Evolutionary conservation across 2,888 invertebrate genomes (phyloP).

Genomic region (Coenonympha glycerion): DNA sequence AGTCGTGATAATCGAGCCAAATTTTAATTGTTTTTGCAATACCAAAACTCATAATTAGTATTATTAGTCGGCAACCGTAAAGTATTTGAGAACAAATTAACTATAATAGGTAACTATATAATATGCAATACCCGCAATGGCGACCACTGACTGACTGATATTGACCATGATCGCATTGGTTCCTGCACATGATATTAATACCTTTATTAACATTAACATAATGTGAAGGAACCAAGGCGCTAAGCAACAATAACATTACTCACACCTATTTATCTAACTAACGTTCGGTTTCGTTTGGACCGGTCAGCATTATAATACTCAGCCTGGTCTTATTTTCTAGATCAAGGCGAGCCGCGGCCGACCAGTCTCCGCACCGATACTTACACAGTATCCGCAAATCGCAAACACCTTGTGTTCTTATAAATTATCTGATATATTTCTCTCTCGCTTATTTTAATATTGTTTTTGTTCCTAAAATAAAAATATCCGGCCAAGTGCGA

Average conservation of each 20-base stretch:
- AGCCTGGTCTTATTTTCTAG: constrained; percentile 35
- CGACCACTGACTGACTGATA: no score
- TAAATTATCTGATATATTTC: background rate
- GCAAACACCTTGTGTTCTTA: background rate
- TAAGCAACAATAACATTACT: constrained; percentile 1
- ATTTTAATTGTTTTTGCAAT: no score
- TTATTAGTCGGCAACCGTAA: no score
- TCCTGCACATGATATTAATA: background rate
- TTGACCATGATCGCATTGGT: no score
- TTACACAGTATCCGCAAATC: constrained; percentile 2
- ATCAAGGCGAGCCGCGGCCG: constrained; percentile 40
- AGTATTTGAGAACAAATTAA: no score
- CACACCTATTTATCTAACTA: constrained; percentile 4
- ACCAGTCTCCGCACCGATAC: constrained; percentile 13
- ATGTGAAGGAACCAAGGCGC: background rate
- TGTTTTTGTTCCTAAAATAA: no score
- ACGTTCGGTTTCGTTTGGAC: constrained; percentile 14
- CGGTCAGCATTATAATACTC: constrained; percentile 16
- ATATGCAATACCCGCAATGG: no score
- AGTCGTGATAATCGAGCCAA: no score
- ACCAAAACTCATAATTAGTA: no score
- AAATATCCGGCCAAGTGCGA: no score
- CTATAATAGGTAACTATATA: no score
- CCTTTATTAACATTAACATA: background rate
- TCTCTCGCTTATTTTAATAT: background rate